Evolutionary conservation across 2,888 invertebrate species (phyloP), one percentile per base, ranked within the genome.

Genomic region (Iselma pallidipennis): DNA sequence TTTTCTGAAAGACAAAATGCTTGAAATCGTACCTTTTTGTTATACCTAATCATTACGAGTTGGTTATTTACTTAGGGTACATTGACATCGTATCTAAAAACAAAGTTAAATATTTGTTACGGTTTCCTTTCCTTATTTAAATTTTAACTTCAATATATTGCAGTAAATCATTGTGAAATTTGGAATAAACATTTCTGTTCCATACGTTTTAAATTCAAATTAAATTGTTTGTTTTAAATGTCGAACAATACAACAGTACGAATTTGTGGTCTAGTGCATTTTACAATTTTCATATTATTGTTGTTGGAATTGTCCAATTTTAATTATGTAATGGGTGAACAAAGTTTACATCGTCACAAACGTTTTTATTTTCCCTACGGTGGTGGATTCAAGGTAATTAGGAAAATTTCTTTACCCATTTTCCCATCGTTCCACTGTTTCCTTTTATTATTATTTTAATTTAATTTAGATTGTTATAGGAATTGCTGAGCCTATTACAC

Each of bases 381-480:
- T 21, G 78, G 77, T 25, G 66, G 70, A 5, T 76, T 73, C 57
- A 78, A 78, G 74, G 78, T 78, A 68, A 67, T 59, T 51, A 16
- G 16, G 5, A 25, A 25, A 37, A 21, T 25, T 25, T 7, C 23
- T 19, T 49, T 26, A 12, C 26, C 4, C 4, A 1, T 16, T 9
- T 9, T 19, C 7, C 10, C 3, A 21, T 21, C n/a, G n/a, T n/a
- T n/a, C n/a, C n/a, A n/a, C n/a, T n/a, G n/a, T n/a, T n/a, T n/a
- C n/a, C n/a, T 21, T 10, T 45, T 23, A 1, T n/a, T n/a, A n/a
- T n/a, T n/a, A 10, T 23, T 23, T 12, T 19, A 9, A 14, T 69
- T 63, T 12, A 53, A 80, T 81, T 59, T 82, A 89, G 89, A 78
- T 89, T 3, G 79, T 89, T 45, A 70, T 87, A 7, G 89, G 89